Conservation (phyloP, 1,140 invertebrate genomes). For the Drosophila arizonae region DNA sequence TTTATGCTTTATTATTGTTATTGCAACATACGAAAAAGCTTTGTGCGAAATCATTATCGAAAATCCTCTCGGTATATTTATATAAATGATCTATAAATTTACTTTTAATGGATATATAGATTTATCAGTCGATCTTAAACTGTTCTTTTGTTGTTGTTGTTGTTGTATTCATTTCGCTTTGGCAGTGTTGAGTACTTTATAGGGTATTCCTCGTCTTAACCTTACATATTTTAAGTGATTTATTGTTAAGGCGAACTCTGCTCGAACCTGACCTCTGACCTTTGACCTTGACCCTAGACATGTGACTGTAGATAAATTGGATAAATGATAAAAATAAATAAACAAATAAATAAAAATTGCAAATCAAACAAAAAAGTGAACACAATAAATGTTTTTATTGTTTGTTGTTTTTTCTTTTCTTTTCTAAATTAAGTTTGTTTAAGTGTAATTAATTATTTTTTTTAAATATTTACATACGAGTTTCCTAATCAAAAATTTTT, state of each 20-base stretch:
- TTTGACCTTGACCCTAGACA: not conserved
- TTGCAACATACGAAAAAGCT: conserved; percentile 25
- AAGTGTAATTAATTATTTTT: conserved; percentile 46
- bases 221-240: not conserved
- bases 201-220: conserved; percentile 7
- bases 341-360: conserved; percentile 8
- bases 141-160: conserved; percentile 30
- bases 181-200: conserved; percentile 69
- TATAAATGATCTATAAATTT: not conserved
- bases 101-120: not conserved
- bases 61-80: conserved; percentile 7
- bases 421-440: conserved; percentile 56
- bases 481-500: conserved; percentile 44
- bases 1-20: conserved; percentile 20
- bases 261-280: conserved; percentile 1
- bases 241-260: conserved; percentile 46
- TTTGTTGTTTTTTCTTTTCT: conserved; percentile 40
- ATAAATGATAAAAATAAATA: not conserved
- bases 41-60: conserved; percentile 31
- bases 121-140: conserved; percentile 68
- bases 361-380: conserved; percentile 26
- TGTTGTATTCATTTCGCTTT: conserved; percentile 55
- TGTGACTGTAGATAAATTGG: not conserved
- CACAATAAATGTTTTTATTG: conserved; percentile 41
- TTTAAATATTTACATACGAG: conserved; percentile 55